Percentiles rank a stretch among this genome's conserved stretches.
These are phyloP conservation scores for Alcis repandata DNA, from an alignment of 2,888 invertebrate species.

Conservation along the genomic window DNA sequence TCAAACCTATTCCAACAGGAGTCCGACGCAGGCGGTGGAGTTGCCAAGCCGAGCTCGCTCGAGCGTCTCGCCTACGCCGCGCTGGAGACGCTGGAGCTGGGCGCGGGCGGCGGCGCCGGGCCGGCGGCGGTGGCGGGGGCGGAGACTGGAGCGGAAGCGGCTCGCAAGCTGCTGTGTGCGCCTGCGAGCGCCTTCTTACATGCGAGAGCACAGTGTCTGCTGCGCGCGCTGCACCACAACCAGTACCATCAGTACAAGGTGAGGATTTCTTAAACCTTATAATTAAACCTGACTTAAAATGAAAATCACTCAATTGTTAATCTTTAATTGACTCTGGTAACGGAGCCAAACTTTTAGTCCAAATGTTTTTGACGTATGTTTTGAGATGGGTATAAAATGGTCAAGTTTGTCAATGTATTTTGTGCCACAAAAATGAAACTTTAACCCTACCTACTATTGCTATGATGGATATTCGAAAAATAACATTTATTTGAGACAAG, in stretches of 20 bases:
- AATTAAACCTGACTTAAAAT: too few species aligned
- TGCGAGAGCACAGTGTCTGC: conserved; percentile 90
- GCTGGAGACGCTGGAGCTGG: conserved; percentile 76
- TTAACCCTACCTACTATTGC: too few species aligned
- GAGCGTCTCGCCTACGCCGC: conserved; percentile 81
- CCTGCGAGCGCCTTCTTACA: conserved; percentile 77
- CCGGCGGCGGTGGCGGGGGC: conserved; percentile 61
- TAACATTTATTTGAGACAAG: too few species aligned
- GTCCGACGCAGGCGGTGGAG: conserved; percentile 63
- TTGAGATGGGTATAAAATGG: too few species aligned
- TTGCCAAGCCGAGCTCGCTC: conserved; percentile 76
- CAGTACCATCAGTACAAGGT: conserved; percentile 95
- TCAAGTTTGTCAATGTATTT: too few species aligned
- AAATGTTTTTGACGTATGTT: too few species aligned
- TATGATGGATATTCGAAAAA: too few species aligned
- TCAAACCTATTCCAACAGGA: conserved; percentile 64
- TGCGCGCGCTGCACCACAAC: conserved; percentile 92
- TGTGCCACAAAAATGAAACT: too few species aligned
- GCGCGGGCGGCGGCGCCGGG: conserved; percentile 63
- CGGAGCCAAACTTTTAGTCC: too few species aligned
- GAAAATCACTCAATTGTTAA: too few species aligned
- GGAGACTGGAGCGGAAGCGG: conserved; percentile 72
- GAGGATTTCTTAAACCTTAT: neutral
- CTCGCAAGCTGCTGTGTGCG: conserved; percentile 75
- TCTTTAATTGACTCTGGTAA: too few species aligned